These are phyloP conservation scores for Ips nitidus DNA, from an alignment of 1,140 invertebrate genomes.

Conservation along the genomic window DNA sequence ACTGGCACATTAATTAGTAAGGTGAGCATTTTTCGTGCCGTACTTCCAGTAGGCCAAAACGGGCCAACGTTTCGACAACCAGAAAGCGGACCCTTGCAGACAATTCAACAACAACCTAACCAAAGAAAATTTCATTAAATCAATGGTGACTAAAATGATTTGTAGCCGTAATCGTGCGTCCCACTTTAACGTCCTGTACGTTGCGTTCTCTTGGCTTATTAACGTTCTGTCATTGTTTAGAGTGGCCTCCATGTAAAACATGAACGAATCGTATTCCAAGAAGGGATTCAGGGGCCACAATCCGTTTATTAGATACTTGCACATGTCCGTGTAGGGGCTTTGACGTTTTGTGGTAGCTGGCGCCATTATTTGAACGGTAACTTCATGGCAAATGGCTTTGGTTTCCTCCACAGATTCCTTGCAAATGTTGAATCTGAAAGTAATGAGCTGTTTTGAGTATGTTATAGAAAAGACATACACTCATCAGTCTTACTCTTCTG, in stretches of 20 bases:
- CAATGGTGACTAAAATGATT: slow-evolving; percentile 3
- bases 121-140: slow-evolving; percentile 19
- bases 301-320: slow-evolving; percentile 43
- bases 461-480: slow-evolving; percentile 6
- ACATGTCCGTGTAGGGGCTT: slow-evolving; percentile 40
- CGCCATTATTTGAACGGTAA: slow-evolving; percentile 39
- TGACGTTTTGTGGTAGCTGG: slow-evolving; percentile 36
- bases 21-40: slow-evolving; percentile 25
- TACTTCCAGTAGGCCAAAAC: slow-evolving; percentile 47
- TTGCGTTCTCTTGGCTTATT: slow-evolving; percentile 1
- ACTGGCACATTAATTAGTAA: no score
- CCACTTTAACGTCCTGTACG: slow-evolving; percentile 16
- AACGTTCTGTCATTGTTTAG: slow-evolving; percentile 22
- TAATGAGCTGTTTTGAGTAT: not conserved
- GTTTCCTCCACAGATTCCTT: slow-evolving; percentile 48
- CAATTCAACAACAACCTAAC: slow-evolving; percentile 38
- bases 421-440: slow-evolving; percentile 49
- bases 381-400: slow-evolving; percentile 42
- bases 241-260: slow-evolving; percentile 33
- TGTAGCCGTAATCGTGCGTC: slow-evolving; percentile 9
- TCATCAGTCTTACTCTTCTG: slow-evolving; percentile 64
- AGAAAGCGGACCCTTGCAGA: slow-evolving; percentile 36
- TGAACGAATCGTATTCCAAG: slow-evolving; percentile 38
- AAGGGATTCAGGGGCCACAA: slow-evolving; percentile 45
- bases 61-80: slow-evolving; percentile 44